Conservation (phyloP, 2,888 invertebrate genomes). For the Pardosa pseudoannulata region DNA sequence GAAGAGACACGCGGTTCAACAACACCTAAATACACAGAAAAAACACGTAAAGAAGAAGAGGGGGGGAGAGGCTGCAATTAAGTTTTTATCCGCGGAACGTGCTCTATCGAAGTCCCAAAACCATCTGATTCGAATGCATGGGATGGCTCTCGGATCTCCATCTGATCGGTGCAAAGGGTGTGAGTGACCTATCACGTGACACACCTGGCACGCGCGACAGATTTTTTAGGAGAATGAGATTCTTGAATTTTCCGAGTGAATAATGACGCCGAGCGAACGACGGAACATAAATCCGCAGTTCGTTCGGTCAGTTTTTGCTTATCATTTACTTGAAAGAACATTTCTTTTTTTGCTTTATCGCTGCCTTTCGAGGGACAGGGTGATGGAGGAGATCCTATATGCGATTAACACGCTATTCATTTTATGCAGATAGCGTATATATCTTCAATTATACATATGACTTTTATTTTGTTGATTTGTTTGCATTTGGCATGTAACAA, state of each 20-base stretch:
- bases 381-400: neutral
- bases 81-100: constrained; percentile 11
- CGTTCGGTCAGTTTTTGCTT: neutral
- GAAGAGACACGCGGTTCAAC: constrained; percentile 15
- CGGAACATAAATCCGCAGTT: constrained; percentile 14
- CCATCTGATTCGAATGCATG: constrained; percentile 12
- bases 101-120: constrained; percentile 10
- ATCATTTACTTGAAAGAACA: neutral
- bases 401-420: neutral
- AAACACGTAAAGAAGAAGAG: neutral
- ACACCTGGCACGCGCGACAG: constrained; percentile 35
- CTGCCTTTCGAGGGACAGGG: neutral
- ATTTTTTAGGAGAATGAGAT: constrained; percentile 5
- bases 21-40: constrained; percentile 10
- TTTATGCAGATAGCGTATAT: constrained; percentile 13
- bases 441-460: neutral
- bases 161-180: constrained; percentile 18
- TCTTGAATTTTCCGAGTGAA: constrained; percentile 8
- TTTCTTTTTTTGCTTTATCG: neutral
- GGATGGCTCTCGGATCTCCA: neutral
- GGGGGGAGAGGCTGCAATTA: neutral
- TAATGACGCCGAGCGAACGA: neutral
- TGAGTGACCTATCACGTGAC: constrained; percentile 70
- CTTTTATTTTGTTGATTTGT: neutral
- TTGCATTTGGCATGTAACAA: neutral